phyloP scores from a whole-genome alignment of 2,113 vertebrate genomes.

The Peromyscus polionotus region DNA sequence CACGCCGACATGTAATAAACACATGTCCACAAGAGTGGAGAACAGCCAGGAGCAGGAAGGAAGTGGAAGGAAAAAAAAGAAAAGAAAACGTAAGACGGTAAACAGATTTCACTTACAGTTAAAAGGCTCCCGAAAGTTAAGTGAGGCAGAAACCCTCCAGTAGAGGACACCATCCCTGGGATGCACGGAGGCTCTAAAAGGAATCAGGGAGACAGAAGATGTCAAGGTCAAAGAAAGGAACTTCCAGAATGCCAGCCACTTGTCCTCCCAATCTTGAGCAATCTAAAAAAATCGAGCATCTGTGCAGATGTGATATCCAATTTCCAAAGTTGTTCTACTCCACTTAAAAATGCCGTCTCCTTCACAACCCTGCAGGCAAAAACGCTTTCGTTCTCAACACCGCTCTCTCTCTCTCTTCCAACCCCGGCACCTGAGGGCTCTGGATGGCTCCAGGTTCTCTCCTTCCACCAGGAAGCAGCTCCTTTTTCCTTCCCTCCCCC shows the following conservation, averaged over 20 bases:
- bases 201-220: neutral
- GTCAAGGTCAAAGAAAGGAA: conserved; percentile 1
- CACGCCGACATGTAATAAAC: too few species aligned
- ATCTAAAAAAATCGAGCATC: conserved; percentile 66
- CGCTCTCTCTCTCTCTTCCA: neutral
- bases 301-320: conserved; percentile 73
- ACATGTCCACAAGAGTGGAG: neutral
- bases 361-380: conserved; percentile 42
- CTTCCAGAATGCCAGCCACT: conserved; percentile 40
- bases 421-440: neutral
- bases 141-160: neutral
- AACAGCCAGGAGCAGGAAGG: neutral
- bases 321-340: conserved; percentile 77
- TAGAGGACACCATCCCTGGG: neutral
- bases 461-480: neutral
- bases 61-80: too few species aligned
- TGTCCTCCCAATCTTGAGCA: conserved; percentile 65
- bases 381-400: conserved; percentile 14
- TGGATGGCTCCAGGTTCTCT: neutral
- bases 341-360: conserved; percentile 67
- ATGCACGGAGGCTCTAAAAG: neutral
- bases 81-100: too few species aligned
- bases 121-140: neutral
- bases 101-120: conserved; percentile 8
- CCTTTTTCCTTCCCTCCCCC: neutral